Percentiles rank a stretch among this genome's conserved stretches.
These are phyloP conservation scores for Trachelipus rathkii DNA, from an alignment of 1,140 invertebrate species.

Conservation along the genomic window DNA sequence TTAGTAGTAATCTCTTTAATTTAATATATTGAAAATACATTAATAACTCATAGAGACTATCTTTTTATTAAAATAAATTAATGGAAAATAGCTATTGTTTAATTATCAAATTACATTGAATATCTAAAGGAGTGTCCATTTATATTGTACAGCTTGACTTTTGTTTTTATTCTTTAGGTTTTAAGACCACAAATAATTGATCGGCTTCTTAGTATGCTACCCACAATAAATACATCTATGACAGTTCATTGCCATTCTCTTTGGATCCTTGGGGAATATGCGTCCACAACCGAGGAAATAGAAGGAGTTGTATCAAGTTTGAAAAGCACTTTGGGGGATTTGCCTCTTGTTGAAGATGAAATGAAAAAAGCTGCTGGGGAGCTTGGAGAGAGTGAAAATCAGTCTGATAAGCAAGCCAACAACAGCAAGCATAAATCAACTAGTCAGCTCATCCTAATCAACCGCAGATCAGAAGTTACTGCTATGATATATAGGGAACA, in stretches of 20 bases:
- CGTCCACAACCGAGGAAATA: conserved; percentile 57
- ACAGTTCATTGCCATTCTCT: conserved; percentile 88
- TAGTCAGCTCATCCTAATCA: conserved; percentile 29
- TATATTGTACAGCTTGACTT: no score
- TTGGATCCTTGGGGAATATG: conserved; percentile 98
- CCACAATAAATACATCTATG: conserved; percentile 70
- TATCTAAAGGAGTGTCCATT: no score
- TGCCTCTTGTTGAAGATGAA: conserved; percentile 87
- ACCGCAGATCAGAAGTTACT: conserved; percentile 74
- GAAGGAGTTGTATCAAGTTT: conserved; percentile 40
- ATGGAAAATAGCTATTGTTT: no score
- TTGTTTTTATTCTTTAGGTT: conserved; percentile 22
- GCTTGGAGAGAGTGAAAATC: conserved; percentile 56
- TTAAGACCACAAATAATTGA: conserved; percentile 75
- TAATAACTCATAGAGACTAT: no score
- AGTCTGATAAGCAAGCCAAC: conserved; percentile 41
- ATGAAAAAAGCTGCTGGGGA: conserved; percentile 65
- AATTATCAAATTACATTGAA: no score
- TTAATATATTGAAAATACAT: no score
- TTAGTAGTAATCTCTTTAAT: not conserved
- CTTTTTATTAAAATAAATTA: no score
- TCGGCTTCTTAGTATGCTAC: conserved; percentile 74
- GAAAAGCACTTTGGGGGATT: conserved; percentile 69
- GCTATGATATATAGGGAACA: conserved; percentile 99
- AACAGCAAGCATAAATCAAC: conserved; percentile 30